A percentile compares a stretch with the other conserved stretches of the same genome.
Conservation (phyloP, 2,888 invertebrate species). For the Hypselothyrea guttata region DNA sequence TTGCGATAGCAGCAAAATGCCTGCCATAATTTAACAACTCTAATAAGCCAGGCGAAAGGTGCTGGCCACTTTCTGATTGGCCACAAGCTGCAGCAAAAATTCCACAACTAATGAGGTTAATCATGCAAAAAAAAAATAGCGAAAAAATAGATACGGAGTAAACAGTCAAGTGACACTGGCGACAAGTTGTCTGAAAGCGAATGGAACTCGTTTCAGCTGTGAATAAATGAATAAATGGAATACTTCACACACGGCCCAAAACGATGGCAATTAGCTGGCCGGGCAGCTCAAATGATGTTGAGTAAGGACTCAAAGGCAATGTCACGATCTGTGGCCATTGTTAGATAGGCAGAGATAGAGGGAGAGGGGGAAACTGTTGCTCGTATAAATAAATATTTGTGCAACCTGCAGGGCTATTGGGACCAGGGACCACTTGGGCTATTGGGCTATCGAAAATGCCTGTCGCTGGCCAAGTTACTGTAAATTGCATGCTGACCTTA, state of each 20-base stretch:
- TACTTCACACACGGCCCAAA: too few species aligned
- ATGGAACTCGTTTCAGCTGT: too few species aligned
- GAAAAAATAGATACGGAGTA: slow-evolving; percentile 24
- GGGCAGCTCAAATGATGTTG: too few species aligned
- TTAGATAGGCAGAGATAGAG: not conserved
- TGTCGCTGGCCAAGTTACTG: slow-evolving; percentile 18
- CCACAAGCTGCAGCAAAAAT: slow-evolving; percentile 32
- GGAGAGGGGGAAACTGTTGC: too few species aligned
- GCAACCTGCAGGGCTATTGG: slow-evolving; percentile 33
- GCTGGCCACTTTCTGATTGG: slow-evolving; percentile 42
- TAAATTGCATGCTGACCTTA: slow-evolving; percentile 74
- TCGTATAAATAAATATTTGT: not conserved
- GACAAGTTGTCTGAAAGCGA: too few species aligned
- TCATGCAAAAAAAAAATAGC: slow-evolving; percentile 38
- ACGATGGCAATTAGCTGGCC: not conserved
- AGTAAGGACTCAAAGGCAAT: too few species aligned
- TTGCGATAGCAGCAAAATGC: slow-evolving; percentile 39
- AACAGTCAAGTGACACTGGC: too few species aligned
- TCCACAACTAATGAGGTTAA: slow-evolving; percentile 62
- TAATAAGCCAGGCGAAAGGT: slow-evolving; percentile 64
- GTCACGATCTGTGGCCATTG: slow-evolving; percentile 3
- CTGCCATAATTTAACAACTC: slow-evolving; percentile 70
- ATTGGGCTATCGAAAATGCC: slow-evolving; percentile 20
- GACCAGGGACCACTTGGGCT: slow-evolving; percentile 28
- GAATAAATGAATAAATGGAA: too few species aligned